Conservation (phyloP, 1,140 invertebrate genomes). For the Drosophila sproati region DNA sequence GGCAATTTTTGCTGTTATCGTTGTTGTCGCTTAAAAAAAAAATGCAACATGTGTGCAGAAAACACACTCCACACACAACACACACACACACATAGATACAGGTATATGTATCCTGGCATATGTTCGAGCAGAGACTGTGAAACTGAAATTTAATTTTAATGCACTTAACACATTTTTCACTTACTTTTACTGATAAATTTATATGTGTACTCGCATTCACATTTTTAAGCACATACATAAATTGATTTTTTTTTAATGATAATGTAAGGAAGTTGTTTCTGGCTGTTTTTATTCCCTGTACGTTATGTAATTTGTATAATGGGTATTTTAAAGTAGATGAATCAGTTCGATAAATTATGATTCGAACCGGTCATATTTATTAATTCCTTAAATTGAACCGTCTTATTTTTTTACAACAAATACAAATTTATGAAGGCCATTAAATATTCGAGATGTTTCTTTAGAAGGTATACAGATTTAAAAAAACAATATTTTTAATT, state of each 20-base stretch:
- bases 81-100: not conserved
- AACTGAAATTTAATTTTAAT: slow-evolving; percentile 77
- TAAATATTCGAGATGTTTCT: too few species aligned
- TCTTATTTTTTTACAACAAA: too few species aligned
- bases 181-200: slow-evolving; percentile 53
- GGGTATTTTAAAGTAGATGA: not conserved
- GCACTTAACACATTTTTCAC: slow-evolving; percentile 77
- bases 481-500: too few species aligned
- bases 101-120: slow-evolving; percentile 24
- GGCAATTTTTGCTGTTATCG: slow-evolving; percentile 46
- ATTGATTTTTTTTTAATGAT: slow-evolving; percentile 71
- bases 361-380: too few species aligned
- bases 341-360: too few species aligned
- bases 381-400: too few species aligned
- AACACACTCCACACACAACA: slow-evolving; percentile 11
- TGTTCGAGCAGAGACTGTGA: slow-evolving; percentile 23
- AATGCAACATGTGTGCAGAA: slow-evolving; percentile 20
- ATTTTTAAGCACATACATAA: slow-evolving; percentile 49
- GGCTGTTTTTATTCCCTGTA: slow-evolving; percentile 19
- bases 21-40: slow-evolving; percentile 48
- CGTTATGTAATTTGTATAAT: not conserved
- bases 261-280: slow-evolving; percentile 42
- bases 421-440: too few species aligned
- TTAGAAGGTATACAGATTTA: too few species aligned
- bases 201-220: slow-evolving; percentile 43